Evolutionary conservation across 53 echinoderm and acorn worm genomes (phyloP).

Genomic region (Holothuria leucospilota): DNA sequence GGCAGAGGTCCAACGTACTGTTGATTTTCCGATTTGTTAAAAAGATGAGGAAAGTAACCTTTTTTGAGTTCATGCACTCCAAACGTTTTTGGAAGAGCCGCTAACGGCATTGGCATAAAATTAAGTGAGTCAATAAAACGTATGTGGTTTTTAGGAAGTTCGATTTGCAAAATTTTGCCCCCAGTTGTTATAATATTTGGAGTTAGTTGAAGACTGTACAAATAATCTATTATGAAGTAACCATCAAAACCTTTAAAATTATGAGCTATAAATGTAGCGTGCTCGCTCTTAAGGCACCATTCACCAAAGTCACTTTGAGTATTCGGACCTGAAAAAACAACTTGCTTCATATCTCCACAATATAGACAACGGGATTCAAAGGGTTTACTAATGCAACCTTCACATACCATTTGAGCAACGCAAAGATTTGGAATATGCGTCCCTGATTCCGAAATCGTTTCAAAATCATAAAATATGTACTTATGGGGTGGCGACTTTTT

Average conservation of each 20-base stretch:
- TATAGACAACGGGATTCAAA: conserved; percentile 3
- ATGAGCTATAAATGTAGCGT: conserved; percentile 46
- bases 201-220: background rate
- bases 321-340: background rate
- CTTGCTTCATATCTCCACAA: conserved; percentile 19
- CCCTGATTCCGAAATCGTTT: conserved; percentile 44
- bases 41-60: conserved; percentile 53
- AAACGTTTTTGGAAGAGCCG: conserved; percentile 36
- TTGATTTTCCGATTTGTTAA: conserved; percentile 37
- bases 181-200: conserved; percentile 48
- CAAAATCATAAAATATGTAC: conserved; percentile 28
- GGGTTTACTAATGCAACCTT: background rate
- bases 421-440: conserved; percentile 51
- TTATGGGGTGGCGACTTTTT: background rate
- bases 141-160: background rate
- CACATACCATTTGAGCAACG: conserved; percentile 53
- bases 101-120: conserved; percentile 54
- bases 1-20: conserved; percentile 41
- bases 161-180: conserved; percentile 30
- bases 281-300: background rate
- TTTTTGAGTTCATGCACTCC: conserved; percentile 46
- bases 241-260: conserved; percentile 60
- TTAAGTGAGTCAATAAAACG: conserved; percentile 48
- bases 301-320: background rate
- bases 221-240: conserved; percentile 44